Conservation (phyloP, 2,888 invertebrate genomes). For the Auanema sp. region DNA sequence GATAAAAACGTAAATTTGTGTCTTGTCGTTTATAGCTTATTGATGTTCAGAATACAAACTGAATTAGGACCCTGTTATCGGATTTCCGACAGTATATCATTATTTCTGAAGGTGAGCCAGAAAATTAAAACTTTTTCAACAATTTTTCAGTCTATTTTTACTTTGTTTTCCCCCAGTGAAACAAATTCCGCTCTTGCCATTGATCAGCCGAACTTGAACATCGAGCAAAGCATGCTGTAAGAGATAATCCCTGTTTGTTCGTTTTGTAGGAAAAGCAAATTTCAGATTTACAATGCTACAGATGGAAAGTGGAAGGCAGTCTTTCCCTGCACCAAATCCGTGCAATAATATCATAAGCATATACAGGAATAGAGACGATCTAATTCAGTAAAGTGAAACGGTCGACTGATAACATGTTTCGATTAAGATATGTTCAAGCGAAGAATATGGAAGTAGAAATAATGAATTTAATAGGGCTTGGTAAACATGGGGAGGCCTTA, state of each 20-base stretch:
- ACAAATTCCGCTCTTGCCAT: conserved; percentile 41
- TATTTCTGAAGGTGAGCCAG: conserved; percentile 28
- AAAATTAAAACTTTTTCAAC: background rate
- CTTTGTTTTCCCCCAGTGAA: conserved; percentile 45
- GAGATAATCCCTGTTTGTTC: conserved; percentile 8
- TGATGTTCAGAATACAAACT: conserved; percentile 16
- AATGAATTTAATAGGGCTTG: conserved; percentile 11
- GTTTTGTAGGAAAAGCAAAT: background rate
- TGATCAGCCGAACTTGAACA: conserved; percentile 34
- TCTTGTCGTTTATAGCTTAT: conserved; percentile 3
- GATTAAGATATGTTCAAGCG: conserved; percentile 32
- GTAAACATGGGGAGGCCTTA: conserved; percentile 19
- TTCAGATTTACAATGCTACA: conserved; percentile 27
- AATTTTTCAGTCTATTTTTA: conserved; percentile 39
- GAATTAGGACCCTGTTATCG: conserved; percentile 36
- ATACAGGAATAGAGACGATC: conserved; percentile 22
- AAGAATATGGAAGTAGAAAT: conserved; percentile 36
- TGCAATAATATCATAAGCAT: conserved; percentile 21
- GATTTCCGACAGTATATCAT: conserved; percentile 21
- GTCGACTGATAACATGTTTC: background rate
- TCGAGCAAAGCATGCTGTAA: conserved; percentile 41
- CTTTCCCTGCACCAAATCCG: conserved; percentile 29
- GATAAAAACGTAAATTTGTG: conserved; percentile 9
- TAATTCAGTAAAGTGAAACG: conserved; percentile 18
- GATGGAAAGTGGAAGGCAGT: conserved; percentile 21